Conservation (phyloP, 35 echinoderm and acorn worm genomes). For the Hemicentrotus pulcherrimus region DNA sequence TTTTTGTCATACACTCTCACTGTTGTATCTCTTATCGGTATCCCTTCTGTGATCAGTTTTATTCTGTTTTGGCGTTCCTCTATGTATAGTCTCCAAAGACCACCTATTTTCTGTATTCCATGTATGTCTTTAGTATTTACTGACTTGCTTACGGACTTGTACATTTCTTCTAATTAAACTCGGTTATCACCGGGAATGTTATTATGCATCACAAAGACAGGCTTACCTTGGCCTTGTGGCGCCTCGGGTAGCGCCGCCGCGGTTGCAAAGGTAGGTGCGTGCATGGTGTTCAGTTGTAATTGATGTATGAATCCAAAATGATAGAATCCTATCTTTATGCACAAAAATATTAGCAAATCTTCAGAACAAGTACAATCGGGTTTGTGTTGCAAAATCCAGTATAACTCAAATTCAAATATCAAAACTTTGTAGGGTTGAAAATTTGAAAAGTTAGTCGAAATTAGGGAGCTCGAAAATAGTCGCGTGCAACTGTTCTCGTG, state of each 20-base stretch:
- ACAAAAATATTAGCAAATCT: too few relatives aligned
- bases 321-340: too few relatives aligned
- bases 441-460: too few relatives aligned
- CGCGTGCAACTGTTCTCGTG: too few relatives aligned
- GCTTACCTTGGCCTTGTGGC: neutral
- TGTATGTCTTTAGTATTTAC: neutral
- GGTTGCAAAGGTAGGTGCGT: neutral
- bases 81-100: neutral
- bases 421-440: too few relatives aligned
- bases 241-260: neutral
- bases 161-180: neutral
- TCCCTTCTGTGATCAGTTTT: slow-evolving; percentile 1
- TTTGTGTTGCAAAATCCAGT: too few relatives aligned
- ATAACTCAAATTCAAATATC: too few relatives aligned
- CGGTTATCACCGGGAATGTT: neutral
- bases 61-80: neutral
- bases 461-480: too few relatives aligned
- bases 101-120: slow-evolving; percentile 18
- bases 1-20: slow-evolving; percentile 1
- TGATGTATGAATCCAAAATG: too few relatives aligned
- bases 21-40: neutral
- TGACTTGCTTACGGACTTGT: neutral
- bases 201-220: neutral
- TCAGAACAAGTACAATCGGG: too few relatives aligned
- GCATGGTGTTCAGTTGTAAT: neutral